These are phyloP conservation scores for Leucophenga maculata DNA, from an alignment of 2,888 invertebrate genomes.

Conservation along the genomic window DNA sequence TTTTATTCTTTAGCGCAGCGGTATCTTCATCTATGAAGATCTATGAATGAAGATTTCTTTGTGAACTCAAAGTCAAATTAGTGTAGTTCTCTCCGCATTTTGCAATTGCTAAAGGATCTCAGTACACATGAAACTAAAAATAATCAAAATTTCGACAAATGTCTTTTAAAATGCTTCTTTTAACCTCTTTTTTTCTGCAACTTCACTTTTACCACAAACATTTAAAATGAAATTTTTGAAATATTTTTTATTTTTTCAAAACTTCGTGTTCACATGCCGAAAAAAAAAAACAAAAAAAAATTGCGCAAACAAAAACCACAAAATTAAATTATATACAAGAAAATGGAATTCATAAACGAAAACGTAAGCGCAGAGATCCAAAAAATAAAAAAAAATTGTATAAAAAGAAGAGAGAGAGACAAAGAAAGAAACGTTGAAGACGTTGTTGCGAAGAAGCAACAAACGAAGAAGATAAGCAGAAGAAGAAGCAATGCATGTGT, in stretches of 20 bases:
- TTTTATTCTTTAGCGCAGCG: too few species aligned
- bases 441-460: constrained; percentile 26
- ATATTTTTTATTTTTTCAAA: constrained; percentile 26
- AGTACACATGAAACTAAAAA: too few species aligned
- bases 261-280: constrained; percentile 42
- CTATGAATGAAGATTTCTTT: too few species aligned
- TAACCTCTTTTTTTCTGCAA: not conserved
- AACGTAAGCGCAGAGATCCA: constrained; percentile 45
- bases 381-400: not conserved
- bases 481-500: constrained; percentile 35
- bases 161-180: not conserved
- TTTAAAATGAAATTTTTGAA: constrained; percentile 5
- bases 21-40: too few species aligned
- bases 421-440: constrained; percentile 24
- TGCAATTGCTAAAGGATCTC: too few species aligned
- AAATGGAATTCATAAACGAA: constrained; percentile 60
- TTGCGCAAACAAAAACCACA: constrained; percentile 33
- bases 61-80: too few species aligned
- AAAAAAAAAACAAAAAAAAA: constrained; percentile 36
- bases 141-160: too few species aligned
- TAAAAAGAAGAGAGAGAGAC: constrained; percentile 30
- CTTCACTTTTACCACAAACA: not conserved
- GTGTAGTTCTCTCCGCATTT: too few species aligned
- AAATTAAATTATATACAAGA: constrained; percentile 46
- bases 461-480: constrained; percentile 25